These are phyloP conservation scores for Belgica antarctica DNA, from an alignment of 2,888 invertebrate species.

Conservation along the genomic window DNA sequence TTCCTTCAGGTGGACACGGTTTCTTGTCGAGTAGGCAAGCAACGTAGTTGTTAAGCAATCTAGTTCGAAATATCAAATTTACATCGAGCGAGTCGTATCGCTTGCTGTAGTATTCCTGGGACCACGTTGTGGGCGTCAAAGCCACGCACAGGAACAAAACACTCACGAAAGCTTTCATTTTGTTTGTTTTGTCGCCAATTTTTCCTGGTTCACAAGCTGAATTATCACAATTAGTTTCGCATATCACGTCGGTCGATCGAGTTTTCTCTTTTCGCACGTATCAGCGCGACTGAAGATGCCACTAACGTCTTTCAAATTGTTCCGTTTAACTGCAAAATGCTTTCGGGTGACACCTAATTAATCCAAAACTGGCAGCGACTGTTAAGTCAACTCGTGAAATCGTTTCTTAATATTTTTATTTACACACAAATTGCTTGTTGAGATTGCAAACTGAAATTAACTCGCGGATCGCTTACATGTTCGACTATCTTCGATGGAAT, in stretches of 20 bases:
- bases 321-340: background rate
- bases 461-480: background rate
- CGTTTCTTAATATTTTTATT: background rate
- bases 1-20: slow-evolving; percentile 71
- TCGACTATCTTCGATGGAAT: background rate
- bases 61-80: slow-evolving; percentile 65
- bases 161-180: background rate
- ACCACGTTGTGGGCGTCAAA: background rate
- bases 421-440: background rate
- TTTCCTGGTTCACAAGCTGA: background rate
- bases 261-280: no score
- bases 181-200: background rate
- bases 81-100: slow-evolving; percentile 70
- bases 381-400: slow-evolving; percentile 10
- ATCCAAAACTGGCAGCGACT: background rate
- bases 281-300: no score
- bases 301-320: no score
- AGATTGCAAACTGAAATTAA: no score
- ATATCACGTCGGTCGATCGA: no score
- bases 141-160: background rate
- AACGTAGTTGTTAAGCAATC: slow-evolving; percentile 69
- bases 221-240: background rate
- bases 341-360: no score
- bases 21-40: slow-evolving; percentile 66
- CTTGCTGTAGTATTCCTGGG: slow-evolving; percentile 30